A percentile compares a stretch with the other conserved stretches of the same genome.
Evolutionary conservation across 2,797 vertebrate genomes (phyloP).

Genomic region (Hyperoplus lanceolatus): DNA sequence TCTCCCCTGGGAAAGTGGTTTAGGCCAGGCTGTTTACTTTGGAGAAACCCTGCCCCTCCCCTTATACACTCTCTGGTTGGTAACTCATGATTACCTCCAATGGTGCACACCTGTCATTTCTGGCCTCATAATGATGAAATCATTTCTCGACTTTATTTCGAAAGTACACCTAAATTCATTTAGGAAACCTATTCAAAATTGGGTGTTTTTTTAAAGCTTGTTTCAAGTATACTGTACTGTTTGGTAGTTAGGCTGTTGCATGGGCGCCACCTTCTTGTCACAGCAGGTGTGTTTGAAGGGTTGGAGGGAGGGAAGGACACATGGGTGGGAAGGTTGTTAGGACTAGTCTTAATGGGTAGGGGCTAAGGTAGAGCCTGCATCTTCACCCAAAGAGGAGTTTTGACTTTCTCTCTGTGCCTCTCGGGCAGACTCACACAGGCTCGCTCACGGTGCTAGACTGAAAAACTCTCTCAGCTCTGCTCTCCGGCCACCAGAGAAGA

Average conservation of each 20-base stretch:
- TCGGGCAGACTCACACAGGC: conserved; percentile 66
- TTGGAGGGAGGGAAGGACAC: conserved; percentile 46
- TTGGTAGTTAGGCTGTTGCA: conserved; percentile 47
- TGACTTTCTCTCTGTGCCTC: conserved; percentile 71
- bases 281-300: conserved; percentile 80
- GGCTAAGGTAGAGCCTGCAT: conserved; percentile 75
- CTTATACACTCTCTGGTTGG: conserved; percentile 65
- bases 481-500: conserved; percentile 74
- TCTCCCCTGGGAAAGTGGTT: conserved; percentile 87
- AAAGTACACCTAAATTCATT: conserved; percentile 2
- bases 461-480: conserved; percentile 63
- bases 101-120: conserved; percentile 73
- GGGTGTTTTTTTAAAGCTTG: not conserved
- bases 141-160: conserved; percentile 7
- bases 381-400: conserved; percentile 75
- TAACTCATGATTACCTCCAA: conserved; percentile 70
- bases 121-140: conserved; percentile 36
- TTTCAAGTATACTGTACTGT: conserved; percentile 32
- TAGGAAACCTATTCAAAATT: conserved; percentile 18
- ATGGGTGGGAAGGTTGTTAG: conserved; percentile 74
- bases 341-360: conserved; percentile 71
- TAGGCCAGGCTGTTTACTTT: conserved; percentile 85
- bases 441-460: conserved; percentile 69
- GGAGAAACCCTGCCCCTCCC: conserved; percentile 78
- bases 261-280: conserved; percentile 75